Base-by-base conservation (phyloP, 1,140 invertebrate genomes). In the Xylocopa sonorina region DNA sequence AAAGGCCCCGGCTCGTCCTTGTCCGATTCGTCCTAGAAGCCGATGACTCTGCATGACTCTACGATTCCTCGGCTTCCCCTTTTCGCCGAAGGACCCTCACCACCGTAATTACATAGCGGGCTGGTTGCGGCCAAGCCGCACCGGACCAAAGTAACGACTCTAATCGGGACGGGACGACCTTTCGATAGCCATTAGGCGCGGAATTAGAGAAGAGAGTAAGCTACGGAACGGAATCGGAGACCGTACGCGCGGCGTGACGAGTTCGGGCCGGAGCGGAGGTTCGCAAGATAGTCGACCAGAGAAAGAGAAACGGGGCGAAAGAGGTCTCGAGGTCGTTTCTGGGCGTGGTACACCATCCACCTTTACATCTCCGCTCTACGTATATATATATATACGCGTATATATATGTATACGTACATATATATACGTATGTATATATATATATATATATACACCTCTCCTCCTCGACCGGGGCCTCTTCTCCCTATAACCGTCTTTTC, bases 61-160 rank as follows among this genome's bases (percentile, higher is more conserved):
- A 43, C 51, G 62, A 21, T 64, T 64, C 60, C 46, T 53, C 41
- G 32, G 63, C 32, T 79, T 67, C 57, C 67, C 80, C 83, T 74
- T 80, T 72, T 66, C 68, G 82, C 78, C 84, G 68, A 75, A 92
- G 84, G 87, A 89, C 85, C 87, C 87, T 90, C 83, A n/a, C 84
- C 83, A 88, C 82, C 86, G 90, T 92, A 92, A 92, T 92, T 92
- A 91, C 88, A 91, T 89, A 89, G 89, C 90, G 91, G 89, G 83
- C 84, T 82, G 60, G 82, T 50, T 57, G 81, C 48, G 78, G 77
- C 81, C n/a, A n/a, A n/a, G 82, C 84, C 86, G 79, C 85, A 80
- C 84, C 85, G 87, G 85, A 85, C 83, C 83, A 84, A 88, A 90
- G 85, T 89, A 91, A 91, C 88, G 90, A 89, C 88, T n/a, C n/a